Evolutionary conservation across 2,888 invertebrate species (phyloP), one percentile per base, ranked within the genome.

Genomic region (Lysandra bellargus): DNA sequence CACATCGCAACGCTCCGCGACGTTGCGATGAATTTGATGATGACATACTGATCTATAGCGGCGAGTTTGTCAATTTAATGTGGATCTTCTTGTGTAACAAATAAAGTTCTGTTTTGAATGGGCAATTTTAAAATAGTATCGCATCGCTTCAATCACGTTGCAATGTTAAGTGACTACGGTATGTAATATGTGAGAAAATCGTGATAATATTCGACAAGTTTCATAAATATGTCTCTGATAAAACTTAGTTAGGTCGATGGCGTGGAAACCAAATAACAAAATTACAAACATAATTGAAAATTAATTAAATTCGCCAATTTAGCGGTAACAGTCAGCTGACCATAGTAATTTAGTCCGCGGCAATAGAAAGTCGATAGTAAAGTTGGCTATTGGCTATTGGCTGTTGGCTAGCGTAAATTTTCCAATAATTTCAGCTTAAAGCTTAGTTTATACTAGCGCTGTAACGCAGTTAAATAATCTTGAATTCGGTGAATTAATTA

Each of bases 341-440:
- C 57, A 73, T 57, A 60, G 57, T 77, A 78, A 80, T 78, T 79
- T 80, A 78, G 78, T 76, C 72, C 49, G 60, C 75, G 77, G 53
- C n/a, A 77, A 81, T 78, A 78, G 81, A 80, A 78, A 77, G 77
- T 40, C 73, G 80, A 79, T 80, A 80, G 79, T 81, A 60, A 79
- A 77, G 57, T 79, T 69, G 44, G 40, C 77, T 37, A 79, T 79
- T 80, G 80, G 60, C 78, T 75, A 57, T 79, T 69, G 30, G 40
- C 73, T 37, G 79, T 79, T 80, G 80, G 61, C 78, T 76, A 72
- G 79, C 78, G 61, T 79, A 79, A 80, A 77, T 78, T 76, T 53
- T 57, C 75, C 76, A 76, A 76, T 76, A 57, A 57, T 76, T 76
- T 74, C 49, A 74, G 23, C 49, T 49, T 74, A 74, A 44, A 23